Evolutionary conservation across 2,888 invertebrate species (phyloP), one percentile per base, ranked within the genome.

Genomic region (Cynaeus angustus): DNA sequence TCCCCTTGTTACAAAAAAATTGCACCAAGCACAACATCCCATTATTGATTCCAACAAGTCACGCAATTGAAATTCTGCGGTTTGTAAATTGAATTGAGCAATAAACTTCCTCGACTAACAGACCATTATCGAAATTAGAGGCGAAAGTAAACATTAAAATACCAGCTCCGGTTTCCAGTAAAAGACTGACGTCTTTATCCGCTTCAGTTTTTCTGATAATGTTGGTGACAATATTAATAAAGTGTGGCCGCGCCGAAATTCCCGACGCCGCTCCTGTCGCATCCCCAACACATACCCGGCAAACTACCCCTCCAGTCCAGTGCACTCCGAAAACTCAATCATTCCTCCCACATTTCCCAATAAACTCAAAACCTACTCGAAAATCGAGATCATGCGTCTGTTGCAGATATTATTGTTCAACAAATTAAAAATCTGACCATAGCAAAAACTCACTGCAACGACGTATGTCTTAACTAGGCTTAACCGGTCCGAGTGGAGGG

Each of bases 291-390:
- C n/a, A n/a, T n/a, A 16, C 28, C 28, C 16, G 26, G 37, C 55
- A 26, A 14, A 55, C 16, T 14, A 59, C 50, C 62, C 62, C 62
- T 50, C 50, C 62, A 38, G 59, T 28, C 61, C 37, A 52, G 37
- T 61, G 14, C 59, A 45, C 46, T 14, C 59, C 46, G 37, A 37
- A 28, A 53, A 33, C 13, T 26, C 59, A 41, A 56, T 28, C 43
- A 45, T 30, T 52, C 62, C 52, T 46, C 46, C 46, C 30, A 28
- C 45, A 46, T 13, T 46, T 13, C 14, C 33, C 30, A 10, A 14
- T 38, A 13, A 13, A 38, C n/a, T 21, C 28, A 28, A 4, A 28
- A 28, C 33, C 33, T 7, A 33, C 33, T 52, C 28, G 3, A 14
- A 46, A 33, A 26, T 38, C 55, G 14, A 3, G 3, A 14, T 37